Percentiles rank a stretch among this genome's conserved stretches.
Conservation (phyloP, 1,140 invertebrate species). For the Armadillidium nasatum region DNA sequence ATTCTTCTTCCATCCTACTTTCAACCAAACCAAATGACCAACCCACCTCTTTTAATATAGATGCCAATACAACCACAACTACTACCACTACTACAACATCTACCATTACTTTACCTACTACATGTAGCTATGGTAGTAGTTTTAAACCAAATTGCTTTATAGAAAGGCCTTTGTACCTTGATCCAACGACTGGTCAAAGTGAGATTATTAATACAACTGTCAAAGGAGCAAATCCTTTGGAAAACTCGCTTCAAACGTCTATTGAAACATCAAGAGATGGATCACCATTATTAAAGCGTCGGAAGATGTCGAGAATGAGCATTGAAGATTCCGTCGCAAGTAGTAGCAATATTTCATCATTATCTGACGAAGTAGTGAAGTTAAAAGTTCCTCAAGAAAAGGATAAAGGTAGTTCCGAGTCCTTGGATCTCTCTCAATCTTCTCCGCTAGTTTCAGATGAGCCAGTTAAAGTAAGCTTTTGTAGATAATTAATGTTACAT, state of each 20-base stretch:
- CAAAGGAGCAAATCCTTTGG: too few relatives aligned
- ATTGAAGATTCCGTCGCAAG: constrained; percentile 13
- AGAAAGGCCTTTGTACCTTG: too few relatives aligned
- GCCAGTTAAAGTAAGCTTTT: too few relatives aligned
- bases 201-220: too few relatives aligned
- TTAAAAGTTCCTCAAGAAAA: not conserved
- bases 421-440: not conserved
- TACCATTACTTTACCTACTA: not conserved
- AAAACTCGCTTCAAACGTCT: too few relatives aligned
- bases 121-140: too few relatives aligned
- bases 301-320: constrained; percentile 30
- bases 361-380: not conserved
- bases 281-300: constrained; percentile 37
- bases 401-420: not conserved
- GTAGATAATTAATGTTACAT: too few relatives aligned
- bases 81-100: not conserved
- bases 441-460: not conserved
- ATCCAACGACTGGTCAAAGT: too few relatives aligned
- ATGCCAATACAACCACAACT: constrained; percentile 1
- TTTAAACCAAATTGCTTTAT: too few relatives aligned
- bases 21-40: not conserved
- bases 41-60: not conserved
- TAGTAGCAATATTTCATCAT: not conserved
- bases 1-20: not conserved
- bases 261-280: constrained; percentile 19